Conservation (phyloP, 2,888 invertebrate genomes). For the Endomychus coccineus region DNA sequence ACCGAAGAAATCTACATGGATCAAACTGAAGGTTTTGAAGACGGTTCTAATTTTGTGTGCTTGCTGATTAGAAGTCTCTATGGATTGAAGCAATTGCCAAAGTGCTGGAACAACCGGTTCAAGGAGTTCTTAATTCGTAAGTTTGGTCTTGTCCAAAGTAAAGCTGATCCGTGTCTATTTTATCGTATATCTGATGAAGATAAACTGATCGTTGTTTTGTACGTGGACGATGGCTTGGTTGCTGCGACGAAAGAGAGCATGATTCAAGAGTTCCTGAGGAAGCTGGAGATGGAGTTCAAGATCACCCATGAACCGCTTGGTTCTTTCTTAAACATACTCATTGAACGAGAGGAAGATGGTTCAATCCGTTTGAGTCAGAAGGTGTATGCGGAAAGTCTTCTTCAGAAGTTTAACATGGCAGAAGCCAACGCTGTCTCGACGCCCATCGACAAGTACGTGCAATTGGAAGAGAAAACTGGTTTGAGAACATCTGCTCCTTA, state of each 20-base stretch:
- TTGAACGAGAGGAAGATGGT: too few relatives aligned
- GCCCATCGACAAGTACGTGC: too few relatives aligned
- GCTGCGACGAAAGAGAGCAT: conserved; percentile 16
- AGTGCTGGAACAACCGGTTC: conserved; percentile 27
- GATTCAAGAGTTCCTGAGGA: conserved; percentile 18
- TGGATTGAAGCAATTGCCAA: conserved; percentile 30
- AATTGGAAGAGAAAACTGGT: too few relatives aligned
- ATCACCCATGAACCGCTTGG: conserved; percentile 13
- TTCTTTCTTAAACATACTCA: too few relatives aligned
- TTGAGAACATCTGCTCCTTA: too few relatives aligned
- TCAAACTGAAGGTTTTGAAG: conserved; percentile 26
- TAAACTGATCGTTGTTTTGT: conserved; percentile 20
- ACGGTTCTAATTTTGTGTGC: conserved; percentile 10
- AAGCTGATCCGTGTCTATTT: conserved; percentile 27
- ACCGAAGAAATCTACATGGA: conserved; percentile 31
- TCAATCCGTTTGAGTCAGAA: too few relatives aligned
- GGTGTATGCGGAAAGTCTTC: too few relatives aligned
- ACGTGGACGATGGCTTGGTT: conserved; percentile 28
- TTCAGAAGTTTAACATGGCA: too few relatives aligned
- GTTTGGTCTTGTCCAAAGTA: conserved; percentile 22
- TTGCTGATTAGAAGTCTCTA: conserved; percentile 27
- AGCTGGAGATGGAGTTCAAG: conserved; percentile 11
- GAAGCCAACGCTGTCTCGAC: too few relatives aligned
- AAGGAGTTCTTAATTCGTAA: conserved; percentile 21
- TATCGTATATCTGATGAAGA: conserved; percentile 26